These are phyloP conservation scores for Chydorus sphaericus DNA, from an alignment of 2,888 invertebrate species.

Conservation along the genomic window DNA sequence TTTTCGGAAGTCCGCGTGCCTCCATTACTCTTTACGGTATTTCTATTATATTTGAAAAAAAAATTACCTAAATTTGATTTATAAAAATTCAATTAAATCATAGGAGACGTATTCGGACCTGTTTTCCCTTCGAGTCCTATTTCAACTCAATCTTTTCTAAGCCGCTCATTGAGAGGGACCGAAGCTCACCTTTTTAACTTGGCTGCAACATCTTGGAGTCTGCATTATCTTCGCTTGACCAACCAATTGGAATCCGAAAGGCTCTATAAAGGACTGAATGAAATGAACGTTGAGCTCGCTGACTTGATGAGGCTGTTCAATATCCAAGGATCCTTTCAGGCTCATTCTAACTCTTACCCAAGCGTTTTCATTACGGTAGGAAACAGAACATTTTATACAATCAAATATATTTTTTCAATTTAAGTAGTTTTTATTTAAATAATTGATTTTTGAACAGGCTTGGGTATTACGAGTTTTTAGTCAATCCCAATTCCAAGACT, in stretches of 20 bases:
- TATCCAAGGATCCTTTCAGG: conserved; percentile 27
- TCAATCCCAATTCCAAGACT: conserved; percentile 36
- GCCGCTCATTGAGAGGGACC: conserved; percentile 33
- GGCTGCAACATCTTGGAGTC: conserved; percentile 36
- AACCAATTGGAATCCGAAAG: conserved; percentile 30
- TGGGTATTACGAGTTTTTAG: conserved; percentile 35
- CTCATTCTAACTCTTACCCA: conserved; percentile 28
- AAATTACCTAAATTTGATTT: background rate
- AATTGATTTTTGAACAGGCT: too few relatives aligned
- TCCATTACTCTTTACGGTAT: conserved; percentile 34
- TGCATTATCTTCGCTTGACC: conserved; percentile 37
- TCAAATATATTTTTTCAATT: too few relatives aligned
- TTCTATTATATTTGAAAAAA: background rate
- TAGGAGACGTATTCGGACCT: conserved; percentile 39
- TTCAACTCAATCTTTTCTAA: conserved; percentile 26
- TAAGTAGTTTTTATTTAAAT: too few relatives aligned
- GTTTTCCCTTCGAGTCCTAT: conserved; percentile 28
- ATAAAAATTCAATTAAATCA: too few relatives aligned
- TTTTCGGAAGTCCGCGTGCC: conserved; percentile 37
- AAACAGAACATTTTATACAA: too few relatives aligned
- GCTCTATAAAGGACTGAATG: conserved; percentile 9
- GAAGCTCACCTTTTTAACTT: conserved; percentile 39
- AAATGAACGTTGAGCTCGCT: conserved; percentile 27
- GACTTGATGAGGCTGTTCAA: conserved; percentile 27
- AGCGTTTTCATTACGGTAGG: conserved; percentile 29